Evolutionary conservation across 2,888 invertebrate genomes (phyloP), one percentile per base, ranked within the genome.

Genomic region (Oscheius sp.): DNA sequence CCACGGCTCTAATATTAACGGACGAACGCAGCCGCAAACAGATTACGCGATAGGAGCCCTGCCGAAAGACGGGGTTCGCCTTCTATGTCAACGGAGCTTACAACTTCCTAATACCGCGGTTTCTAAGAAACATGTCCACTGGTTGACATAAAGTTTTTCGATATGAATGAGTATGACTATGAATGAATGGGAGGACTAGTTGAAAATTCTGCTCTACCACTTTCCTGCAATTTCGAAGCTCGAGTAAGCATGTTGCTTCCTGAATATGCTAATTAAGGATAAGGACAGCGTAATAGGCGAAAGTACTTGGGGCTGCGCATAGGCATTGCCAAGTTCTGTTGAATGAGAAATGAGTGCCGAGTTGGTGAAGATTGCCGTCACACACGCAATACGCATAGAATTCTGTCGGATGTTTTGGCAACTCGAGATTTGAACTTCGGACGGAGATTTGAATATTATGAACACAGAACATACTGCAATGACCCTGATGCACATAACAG

Each of bases 311-410:
- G 66, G 66, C 29, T 52, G 52, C 35, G 66, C 27, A 61, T 61
- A 66, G 66, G 66, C 49, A 66, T 66, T 66, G 52, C 27, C 66
- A 49, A 49, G 66, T 49, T 49, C 66, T 66, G 66, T 66, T 66
- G 66, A 66, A 66, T 66, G 66, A 66, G 66, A 66, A 66, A 66
- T 66, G 66, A 66, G 66, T 66, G 66, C 29, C 66, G 52, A 66
- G 52, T 66, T 52, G 66, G 43, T 12, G 66, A 52, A 49, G 66
- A 66, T 66, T 66, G 66, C 66, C 66, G 52, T 13, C 66, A 29
- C 52, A 29, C 66, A 66, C 66, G 66, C 66, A 52, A 66, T 27
- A 45, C 35, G 35, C 35, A 35, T 35, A 9, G 35, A 35, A 35
- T 35, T 21, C 58, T 66, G 52, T 49, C 49, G 41, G 43, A 66